Conservation (phyloP, 2,888 invertebrate species). For the Lycophotia porphyrea region DNA sequence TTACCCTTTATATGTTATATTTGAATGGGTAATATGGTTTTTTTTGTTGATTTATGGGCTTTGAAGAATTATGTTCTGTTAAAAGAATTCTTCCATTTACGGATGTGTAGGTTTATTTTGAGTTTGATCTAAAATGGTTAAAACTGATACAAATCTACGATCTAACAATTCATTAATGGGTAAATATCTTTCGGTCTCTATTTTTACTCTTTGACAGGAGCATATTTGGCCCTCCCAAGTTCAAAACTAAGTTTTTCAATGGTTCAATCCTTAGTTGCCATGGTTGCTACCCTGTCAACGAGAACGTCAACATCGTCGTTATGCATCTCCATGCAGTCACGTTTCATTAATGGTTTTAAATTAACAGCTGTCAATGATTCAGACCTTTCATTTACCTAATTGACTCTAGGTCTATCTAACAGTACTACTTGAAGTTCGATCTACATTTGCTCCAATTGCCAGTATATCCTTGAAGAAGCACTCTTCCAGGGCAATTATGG, state of each 20-base stretch:
- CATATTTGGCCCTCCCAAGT: background rate
- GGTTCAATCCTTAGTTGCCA: background rate
- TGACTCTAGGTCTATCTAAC: background rate
- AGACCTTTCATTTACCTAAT: constrained; percentile 18
- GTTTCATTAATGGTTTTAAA: constrained; percentile 5
- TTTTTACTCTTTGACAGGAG: background rate
- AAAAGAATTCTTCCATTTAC: constrained; percentile 1
- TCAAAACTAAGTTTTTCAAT: background rate
- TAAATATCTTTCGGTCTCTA: background rate
- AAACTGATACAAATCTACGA: background rate
- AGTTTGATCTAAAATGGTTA: background rate
- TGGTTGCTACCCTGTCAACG: background rate
- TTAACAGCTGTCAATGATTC: constrained; percentile 15
- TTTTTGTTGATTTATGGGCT: constrained; percentile 20
- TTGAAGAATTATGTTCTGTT: constrained; percentile 2
- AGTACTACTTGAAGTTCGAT: constrained; percentile 40
- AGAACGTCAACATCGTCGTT: background rate
- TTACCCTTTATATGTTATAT: constrained; percentile 13
- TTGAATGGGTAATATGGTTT: constrained; percentile 30
- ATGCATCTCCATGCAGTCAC: constrained; percentile 1
- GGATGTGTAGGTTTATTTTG: background rate
- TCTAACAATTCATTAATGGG: background rate
- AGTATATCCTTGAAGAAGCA: constrained; percentile 55
- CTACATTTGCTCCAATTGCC: constrained; percentile 49
- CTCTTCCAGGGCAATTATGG: constrained; percentile 59